These are phyloP conservation scores for Bombus soroeensis DNA, from an alignment of 1,140 invertebrate genomes.

Conservation along the genomic window DNA sequence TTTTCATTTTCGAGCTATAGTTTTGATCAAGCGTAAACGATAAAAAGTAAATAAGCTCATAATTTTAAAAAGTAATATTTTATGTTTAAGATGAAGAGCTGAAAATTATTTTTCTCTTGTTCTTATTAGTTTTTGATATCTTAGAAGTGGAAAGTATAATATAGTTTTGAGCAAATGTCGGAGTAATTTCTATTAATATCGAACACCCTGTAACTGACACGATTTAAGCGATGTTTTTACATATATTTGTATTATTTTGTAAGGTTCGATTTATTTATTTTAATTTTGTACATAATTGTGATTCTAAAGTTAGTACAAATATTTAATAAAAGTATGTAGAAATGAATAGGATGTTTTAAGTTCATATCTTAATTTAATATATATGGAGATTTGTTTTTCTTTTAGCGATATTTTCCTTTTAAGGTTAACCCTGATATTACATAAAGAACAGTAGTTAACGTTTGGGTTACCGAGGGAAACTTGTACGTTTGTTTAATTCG, in stretches of 20 bases:
- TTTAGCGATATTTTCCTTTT: neutral
- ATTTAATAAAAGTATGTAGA: slow-evolving; percentile 33
- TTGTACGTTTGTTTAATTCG: no score
- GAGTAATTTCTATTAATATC: neutral
- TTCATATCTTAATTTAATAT: neutral
- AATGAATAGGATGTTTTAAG: slow-evolving; percentile 9
- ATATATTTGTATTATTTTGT: slow-evolving; percentile 40
- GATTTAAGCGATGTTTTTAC: neutral
- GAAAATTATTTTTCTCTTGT: neutral
- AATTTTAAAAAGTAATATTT: no score
- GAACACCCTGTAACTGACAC: slow-evolving; percentile 29
- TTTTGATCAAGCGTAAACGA: neutral
- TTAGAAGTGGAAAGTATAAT: neutral
- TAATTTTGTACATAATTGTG: slow-evolving; percentile 38
- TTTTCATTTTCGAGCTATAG: neutral
- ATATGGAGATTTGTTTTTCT: no score
- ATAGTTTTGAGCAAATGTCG: neutral
- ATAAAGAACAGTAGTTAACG: neutral
- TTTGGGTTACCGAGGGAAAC: slow-evolving; percentile 25
- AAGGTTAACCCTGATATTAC: neutral
- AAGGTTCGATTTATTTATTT: slow-evolving; percentile 48
- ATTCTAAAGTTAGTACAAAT: slow-evolving; percentile 31
- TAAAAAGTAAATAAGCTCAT: no score
- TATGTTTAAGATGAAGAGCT: no score
- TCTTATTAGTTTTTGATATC: neutral